A percentile compares a stretch with the other conserved stretches of the same genome.
Conservation (phyloP, 2,888 invertebrate genomes). For the Phortica magna region DNA sequence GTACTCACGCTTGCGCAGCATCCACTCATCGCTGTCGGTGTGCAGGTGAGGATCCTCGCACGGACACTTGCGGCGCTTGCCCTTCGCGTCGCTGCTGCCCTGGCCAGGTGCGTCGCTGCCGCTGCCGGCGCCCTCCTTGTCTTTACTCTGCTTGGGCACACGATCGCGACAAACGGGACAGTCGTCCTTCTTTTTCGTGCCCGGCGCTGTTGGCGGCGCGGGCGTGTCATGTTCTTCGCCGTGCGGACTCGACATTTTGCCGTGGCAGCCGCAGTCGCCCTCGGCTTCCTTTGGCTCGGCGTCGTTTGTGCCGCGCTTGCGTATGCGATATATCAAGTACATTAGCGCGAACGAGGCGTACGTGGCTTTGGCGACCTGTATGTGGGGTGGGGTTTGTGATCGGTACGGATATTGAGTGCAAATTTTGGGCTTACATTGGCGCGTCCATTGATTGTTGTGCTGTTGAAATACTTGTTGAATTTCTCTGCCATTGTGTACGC, state of each 20-base stretch:
- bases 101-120: background rate
- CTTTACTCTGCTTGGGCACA: background rate
- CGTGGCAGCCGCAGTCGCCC: slow-evolving; percentile 48
- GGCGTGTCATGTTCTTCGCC: background rate
- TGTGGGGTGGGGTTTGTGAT: background rate
- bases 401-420: background rate
- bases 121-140: background rate
- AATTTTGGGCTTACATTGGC: slow-evolving; percentile 63
- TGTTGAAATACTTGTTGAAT: slow-evolving; percentile 58
- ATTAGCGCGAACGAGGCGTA: slow-evolving; percentile 64
- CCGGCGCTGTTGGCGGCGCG: background rate
- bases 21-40: background rate
- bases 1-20: background rate
- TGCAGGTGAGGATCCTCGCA: slow-evolving; percentile 7
- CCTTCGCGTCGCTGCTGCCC: background rate
- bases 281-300: slow-evolving; percentile 45
- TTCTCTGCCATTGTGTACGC: slow-evolving; percentile 2
- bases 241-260: background rate
- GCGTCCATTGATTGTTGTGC: slow-evolving; percentile 61
- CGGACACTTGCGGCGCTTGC: slow-evolving; percentile 1
- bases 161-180: slow-evolving; percentile 14
- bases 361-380: slow-evolving; percentile 66
- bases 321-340: slow-evolving; percentile 58
- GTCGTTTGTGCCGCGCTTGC: slow-evolving; percentile 46
- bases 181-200: background rate